Conservation (phyloP, 1,140 invertebrate species). For the Watersipora subatra region DNA sequence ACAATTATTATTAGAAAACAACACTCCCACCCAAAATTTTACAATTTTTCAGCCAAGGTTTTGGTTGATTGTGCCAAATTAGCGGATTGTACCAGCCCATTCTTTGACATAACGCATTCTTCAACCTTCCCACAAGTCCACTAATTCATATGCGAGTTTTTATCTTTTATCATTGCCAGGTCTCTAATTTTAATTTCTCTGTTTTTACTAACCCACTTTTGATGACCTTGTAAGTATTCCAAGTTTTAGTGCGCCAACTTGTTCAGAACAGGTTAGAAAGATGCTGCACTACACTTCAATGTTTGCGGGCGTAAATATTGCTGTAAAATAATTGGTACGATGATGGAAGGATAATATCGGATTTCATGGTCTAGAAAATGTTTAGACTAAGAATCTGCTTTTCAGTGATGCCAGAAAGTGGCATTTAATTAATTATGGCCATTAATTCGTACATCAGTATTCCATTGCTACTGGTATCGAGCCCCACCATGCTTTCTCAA, state of each 20-base stretch:
- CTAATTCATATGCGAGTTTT: slow-evolving; percentile 5
- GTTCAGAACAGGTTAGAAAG: slow-evolving; percentile 16
- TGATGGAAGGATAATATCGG: slow-evolving; percentile 4
- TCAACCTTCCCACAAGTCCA: slow-evolving; percentile 13
- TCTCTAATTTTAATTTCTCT: slow-evolving; percentile 13
- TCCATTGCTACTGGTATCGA: not conserved
- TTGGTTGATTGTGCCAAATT: not conserved
- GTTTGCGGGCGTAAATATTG: slow-evolving; percentile 9
- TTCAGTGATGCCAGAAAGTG: slow-evolving; percentile 5
- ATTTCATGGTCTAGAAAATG: not conserved
- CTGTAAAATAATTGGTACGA: slow-evolving; percentile 6
- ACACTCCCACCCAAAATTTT: not conserved
- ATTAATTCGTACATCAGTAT: slow-evolving; percentile 11
- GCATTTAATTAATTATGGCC: slow-evolving; percentile 15
- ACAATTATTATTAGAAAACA: not conserved
- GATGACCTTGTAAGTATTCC: slow-evolving; percentile 9
- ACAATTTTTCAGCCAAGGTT: not conserved
- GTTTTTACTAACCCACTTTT: slow-evolving; percentile 10
- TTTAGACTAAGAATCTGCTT: slow-evolving; percentile 8
- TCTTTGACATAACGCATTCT: slow-evolving; percentile 11
- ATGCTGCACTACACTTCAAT: slow-evolving; percentile 14
- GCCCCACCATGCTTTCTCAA: not conserved
- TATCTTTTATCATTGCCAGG: slow-evolving; percentile 15
- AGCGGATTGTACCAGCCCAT: slow-evolving; percentile 13
- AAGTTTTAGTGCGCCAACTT: slow-evolving; percentile 13